Base-by-base conservation (phyloP, 2,113 vertebrate genomes). In the Poecilia latipinna region DNA sequence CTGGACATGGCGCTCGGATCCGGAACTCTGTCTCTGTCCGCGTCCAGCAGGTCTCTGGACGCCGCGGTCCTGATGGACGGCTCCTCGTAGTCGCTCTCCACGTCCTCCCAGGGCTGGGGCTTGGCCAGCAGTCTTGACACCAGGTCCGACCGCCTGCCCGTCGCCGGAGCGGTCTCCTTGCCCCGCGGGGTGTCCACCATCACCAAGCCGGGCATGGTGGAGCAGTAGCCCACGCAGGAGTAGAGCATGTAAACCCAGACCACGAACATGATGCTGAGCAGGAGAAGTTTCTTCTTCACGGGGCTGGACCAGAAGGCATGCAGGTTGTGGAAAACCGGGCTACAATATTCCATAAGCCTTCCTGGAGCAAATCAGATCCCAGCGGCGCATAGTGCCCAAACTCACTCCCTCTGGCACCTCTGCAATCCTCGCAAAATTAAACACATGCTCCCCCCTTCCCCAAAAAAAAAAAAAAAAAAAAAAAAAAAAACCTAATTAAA, bases 241-340 rank as follows among this genome's bases (percentile, higher is more conserved):
- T 97, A 97, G 44, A 98, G 92, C 96, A 97, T 94, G 64, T 97
- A 98, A 7, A 97, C 94, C 97, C 97, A 98, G 86, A 98, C 79
- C 83, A 96, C 91, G 83, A 99, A 94, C 97, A 99, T 99, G 94
- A 96, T 94, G 96, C 95, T 93, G 77, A 97, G 92, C 48, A 96
- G 90, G 63, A 96, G 65, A 57, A 97, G 93, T 88, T 95, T 96
- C 93, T 96, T 96, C 90, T 96, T 96, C 92, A 94, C 92, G 86
- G 93, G 93, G 83, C 93, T 91, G 73, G 90, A 93, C 74, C 93
- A 93, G 85, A 90, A 79, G 78, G 92, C 95, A 93, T 95, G 80
- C 88, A 94, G 91, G 85, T 93, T 92, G 81, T 89, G 90, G 78
- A 94, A 87, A 79, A 94, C 91, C 95, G 93, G 94, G 94, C 96